A percentile compares a stretch with the other conserved stretches of the same genome.
Evolutionary conservation across 1,140 invertebrate genomes (phyloP).

Genomic region (Ostrea denselamellosa): DNA sequence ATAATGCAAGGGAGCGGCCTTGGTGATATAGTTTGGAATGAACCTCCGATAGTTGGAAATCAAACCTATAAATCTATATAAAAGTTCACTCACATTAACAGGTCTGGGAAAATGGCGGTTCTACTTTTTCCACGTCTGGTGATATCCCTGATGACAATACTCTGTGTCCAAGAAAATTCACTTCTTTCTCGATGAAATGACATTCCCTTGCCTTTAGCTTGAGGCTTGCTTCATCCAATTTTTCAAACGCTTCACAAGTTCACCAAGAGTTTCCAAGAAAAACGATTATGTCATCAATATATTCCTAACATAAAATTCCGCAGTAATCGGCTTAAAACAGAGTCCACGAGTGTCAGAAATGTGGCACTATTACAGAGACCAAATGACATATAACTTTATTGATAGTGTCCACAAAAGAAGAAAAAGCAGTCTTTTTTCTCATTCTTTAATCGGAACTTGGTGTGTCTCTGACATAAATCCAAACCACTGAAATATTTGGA

Average conservation of each 20-base stretch:
- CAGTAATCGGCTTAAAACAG: background rate
- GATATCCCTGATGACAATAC: too few relatives aligned
- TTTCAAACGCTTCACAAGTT: conserved; percentile 53
- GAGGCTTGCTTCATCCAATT: conserved; percentile 42
- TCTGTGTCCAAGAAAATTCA: too few relatives aligned
- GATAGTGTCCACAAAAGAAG: background rate
- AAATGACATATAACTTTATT: conserved; percentile 47
- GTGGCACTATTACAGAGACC: conserved; percentile 46
- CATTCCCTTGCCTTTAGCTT: conserved; percentile 57
- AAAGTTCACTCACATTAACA: too few relatives aligned
- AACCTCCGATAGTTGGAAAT: too few relatives aligned
- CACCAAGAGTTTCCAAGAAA: conserved; percentile 51
- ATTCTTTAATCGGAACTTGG: conserved; percentile 37
- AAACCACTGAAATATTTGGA: conserved; percentile 41
- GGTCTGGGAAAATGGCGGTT: too few relatives aligned
- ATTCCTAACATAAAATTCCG: conserved; percentile 43
- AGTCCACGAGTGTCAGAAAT: conserved; percentile 45
- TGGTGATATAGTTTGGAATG: too few relatives aligned
- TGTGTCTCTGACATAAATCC: conserved; percentile 32
- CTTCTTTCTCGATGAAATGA: conserved; percentile 22
- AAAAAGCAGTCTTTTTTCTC: conserved; percentile 48
- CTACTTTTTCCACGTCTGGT: too few relatives aligned
- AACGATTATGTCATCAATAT: conserved; percentile 59
- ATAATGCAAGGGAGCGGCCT: conserved; percentile 42
- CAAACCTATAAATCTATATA: too few relatives aligned